Percentiles rank a stretch among this genome's conserved stretches.
These are phyloP conservation scores for Heteromormyrus szaboi DNA, from an alignment of 2,797 vertebrate genomes.

Conservation along the genomic window DNA sequence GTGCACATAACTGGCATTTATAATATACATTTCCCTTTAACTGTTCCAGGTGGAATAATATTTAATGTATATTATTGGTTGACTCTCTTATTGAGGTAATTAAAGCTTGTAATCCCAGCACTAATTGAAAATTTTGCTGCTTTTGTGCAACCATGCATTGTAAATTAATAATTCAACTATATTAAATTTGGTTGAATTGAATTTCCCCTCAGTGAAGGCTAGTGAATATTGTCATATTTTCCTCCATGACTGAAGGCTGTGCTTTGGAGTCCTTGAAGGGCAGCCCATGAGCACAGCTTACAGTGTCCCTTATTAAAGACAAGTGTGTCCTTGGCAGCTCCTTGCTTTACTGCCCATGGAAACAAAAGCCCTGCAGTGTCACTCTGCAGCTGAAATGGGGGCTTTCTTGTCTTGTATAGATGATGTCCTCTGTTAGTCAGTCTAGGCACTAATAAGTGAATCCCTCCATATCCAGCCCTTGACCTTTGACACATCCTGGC, in stretches of 20 bases:
- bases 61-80: neutral
- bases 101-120: neutral
- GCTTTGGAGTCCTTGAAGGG: neutral
- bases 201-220: neutral
- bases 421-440: neutral
- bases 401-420: constrained; percentile 27
- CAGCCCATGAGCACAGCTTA: neutral
- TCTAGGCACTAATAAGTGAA: neutral
- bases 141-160: neutral
- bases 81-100: neutral
- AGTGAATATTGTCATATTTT: neutral
- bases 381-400: constrained; percentile 24
- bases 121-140: neutral
- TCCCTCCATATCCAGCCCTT: constrained; percentile 11
- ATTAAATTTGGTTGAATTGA: neutral
- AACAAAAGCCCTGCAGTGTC: neutral
- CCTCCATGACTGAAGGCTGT: neutral
- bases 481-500: constrained; percentile 18
- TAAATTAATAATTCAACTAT: neutral
- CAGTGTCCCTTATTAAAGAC: constrained; percentile 37
- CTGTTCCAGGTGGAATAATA: neutral
- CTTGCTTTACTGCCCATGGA: neutral
- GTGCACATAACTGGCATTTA: neutral
- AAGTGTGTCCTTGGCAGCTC: constrained; percentile 20
- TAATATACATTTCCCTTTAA: neutral